A percentile compares a stretch with the other conserved stretches of the same genome.
phyloP scores from a whole-genome alignment of 1,140 invertebrate genomes.

The Phenacoccus solenopsis region DNA sequence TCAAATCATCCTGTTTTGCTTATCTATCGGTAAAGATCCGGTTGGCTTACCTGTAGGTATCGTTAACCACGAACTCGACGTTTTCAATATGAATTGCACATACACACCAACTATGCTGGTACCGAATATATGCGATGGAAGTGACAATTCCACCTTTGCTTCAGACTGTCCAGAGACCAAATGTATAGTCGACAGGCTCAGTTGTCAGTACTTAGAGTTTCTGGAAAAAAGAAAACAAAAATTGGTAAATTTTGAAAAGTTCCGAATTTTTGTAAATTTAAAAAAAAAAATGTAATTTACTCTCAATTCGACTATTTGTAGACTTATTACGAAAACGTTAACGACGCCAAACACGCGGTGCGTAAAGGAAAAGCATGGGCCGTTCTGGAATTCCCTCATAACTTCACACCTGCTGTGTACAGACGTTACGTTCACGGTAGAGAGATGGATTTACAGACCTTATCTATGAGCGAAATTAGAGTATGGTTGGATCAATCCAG shows the following conservation, averaged over 20 bases:
- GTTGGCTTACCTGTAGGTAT: constrained; percentile 69
- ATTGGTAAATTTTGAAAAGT: constrained; percentile 23
- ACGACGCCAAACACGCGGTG: constrained; percentile 56
- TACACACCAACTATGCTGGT: constrained; percentile 30
- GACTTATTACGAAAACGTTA: constrained; percentile 50
- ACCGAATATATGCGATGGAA: background rate
- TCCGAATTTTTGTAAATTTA: background rate
- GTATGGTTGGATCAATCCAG: constrained; percentile 85
- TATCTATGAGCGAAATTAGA: constrained; percentile 64
- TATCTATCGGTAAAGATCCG: constrained; percentile 85
- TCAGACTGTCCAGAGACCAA: constrained; percentile 26
- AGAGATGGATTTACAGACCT: constrained; percentile 54
- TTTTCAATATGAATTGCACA: constrained; percentile 30
- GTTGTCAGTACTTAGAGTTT: constrained; percentile 60
- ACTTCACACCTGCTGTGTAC: constrained; percentile 65
- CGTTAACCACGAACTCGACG: constrained; percentile 66
- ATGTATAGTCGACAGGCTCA: constrained; percentile 51
- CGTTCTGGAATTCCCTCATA: constrained; percentile 67
- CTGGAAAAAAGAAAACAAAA: constrained; percentile 39
- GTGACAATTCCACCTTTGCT: background rate
- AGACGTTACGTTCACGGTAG: constrained; percentile 50
- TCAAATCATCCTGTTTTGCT: constrained; percentile 89
- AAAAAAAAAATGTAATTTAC: too few relatives aligned
- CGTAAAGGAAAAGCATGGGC: constrained; percentile 68
- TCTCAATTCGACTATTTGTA: constrained; percentile 31